Percentiles rank a stretch among this genome's conserved stretches.
Conservation (phyloP, 2,797 vertebrate species). For the Triplophysa yarkandensis region DNA sequence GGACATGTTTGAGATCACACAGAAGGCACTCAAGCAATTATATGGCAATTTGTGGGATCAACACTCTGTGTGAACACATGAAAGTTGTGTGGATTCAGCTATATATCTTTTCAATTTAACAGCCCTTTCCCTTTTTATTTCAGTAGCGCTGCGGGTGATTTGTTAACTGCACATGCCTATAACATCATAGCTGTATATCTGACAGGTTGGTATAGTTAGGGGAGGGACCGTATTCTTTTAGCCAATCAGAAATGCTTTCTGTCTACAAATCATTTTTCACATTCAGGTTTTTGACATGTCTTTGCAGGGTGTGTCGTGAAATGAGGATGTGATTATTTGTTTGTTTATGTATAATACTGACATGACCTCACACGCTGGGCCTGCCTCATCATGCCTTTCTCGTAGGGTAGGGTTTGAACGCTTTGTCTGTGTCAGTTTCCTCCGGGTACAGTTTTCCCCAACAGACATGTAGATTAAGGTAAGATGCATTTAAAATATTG, state of each 20-base stretch:
- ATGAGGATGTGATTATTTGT: not conserved
- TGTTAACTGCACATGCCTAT: too few species aligned
- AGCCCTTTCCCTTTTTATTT: too few species aligned
- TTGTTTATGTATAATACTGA: not conserved
- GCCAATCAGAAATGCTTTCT: not conserved
- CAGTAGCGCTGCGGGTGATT: too few species aligned
- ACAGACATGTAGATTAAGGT: too few species aligned
- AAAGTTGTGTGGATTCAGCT: not conserved
- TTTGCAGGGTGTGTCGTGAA: not conserved
- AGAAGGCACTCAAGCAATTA: too few species aligned
- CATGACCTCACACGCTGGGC: conserved; percentile 8
- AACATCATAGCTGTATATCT: not conserved
- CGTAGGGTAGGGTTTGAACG: too few species aligned
- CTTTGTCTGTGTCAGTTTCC: not conserved
- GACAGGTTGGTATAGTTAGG: not conserved
- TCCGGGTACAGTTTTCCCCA: too few species aligned
- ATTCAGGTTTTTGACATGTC: not conserved
- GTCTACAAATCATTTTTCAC: not conserved
- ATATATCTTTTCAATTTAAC: too few species aligned
- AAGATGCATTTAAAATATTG: too few species aligned
- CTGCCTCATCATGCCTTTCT: too few species aligned
- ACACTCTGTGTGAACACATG: not conserved
- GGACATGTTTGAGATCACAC: too few species aligned
- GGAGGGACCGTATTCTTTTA: not conserved
- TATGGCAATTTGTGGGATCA: too few species aligned